phyloP scores from a whole-genome alignment of 23 tunicate genomes.

The Clavelina lepadiformis region DNA sequence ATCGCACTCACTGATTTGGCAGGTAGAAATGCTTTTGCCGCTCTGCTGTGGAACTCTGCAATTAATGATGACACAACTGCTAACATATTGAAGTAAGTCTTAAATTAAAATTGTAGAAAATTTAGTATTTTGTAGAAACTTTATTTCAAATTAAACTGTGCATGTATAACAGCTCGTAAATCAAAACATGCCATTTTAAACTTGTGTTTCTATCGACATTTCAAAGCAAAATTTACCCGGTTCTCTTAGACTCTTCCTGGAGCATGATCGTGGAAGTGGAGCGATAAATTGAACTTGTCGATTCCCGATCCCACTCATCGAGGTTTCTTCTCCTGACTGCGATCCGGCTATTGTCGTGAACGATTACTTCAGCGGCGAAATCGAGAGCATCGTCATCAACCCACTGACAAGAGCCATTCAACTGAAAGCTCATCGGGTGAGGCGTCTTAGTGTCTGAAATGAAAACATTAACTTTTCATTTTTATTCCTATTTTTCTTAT shows the following conservation, averaged over 20 bases:
- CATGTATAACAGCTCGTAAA: too few relatives aligned
- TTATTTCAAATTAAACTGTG: too few relatives aligned
- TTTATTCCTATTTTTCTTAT: too few relatives aligned
- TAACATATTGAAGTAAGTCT: constrained; percentile 70
- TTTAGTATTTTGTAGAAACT: too few relatives aligned
- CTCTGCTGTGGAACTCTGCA: constrained; percentile 80
- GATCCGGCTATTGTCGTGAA: constrained; percentile 48
- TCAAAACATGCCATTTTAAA: too few relatives aligned
- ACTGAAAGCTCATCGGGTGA: constrained; percentile 75
- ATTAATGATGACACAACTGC: constrained; percentile 80
- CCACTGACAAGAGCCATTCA: constrained; percentile 83
- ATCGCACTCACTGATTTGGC: constrained; percentile 58
- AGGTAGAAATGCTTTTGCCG: constrained; percentile 74
- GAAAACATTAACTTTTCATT: too few relatives aligned
- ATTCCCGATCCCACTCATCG: constrained; percentile 44
- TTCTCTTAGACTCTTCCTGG: constrained; percentile 78
- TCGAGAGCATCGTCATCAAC: constrained; percentile 51
- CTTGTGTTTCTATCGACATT: too few relatives aligned
- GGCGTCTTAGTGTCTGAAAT: too few relatives aligned
- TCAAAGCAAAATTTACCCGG: too few relatives aligned
- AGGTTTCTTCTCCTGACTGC: constrained; percentile 5
- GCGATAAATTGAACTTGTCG: constrained; percentile 86
- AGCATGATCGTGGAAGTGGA: constrained; percentile 75
- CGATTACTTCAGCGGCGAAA: constrained; percentile 62
- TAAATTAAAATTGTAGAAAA: too few relatives aligned